Base-by-base conservation (phyloP, 1,140 invertebrate genomes). In the Cylas formicarius region DNA sequence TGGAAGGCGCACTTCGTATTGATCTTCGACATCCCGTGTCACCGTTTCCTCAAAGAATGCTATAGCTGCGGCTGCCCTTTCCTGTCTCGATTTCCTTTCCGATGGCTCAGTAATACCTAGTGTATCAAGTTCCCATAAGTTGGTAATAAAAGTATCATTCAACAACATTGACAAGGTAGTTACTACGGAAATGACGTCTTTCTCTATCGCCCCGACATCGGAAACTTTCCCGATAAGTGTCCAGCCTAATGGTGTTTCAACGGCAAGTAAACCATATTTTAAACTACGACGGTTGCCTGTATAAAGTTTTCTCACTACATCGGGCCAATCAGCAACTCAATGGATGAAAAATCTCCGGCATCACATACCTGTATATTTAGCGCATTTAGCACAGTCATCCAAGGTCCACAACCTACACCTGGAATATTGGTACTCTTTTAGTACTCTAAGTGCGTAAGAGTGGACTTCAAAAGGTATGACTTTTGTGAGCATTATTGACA, bases 211-310 rank as follows among this genome's bases (percentile, higher is more conserved):
- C 17, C 17, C 28, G 7, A 29, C 20, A 34, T 11, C 18, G 11
- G 6, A n/a, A 19, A 37, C 17, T 55, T 56, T 58, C 7, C 55
- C 62, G 2, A 43, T 36, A 5, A 66, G 11, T 6, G 51, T 58
- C 62, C 60, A 67, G 3, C 60, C 62, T 4, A 66, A 39, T 8
- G 34, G 18, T 2, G 61, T 62, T 33, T 67, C 53, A 2, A 60
- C 14, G 11, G 56, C 60, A 14, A 56, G 48, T 5, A 65, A 32
- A 2, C 61, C 59, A 34, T 50, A 54, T 7, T 18, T 4, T 16
- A 65, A 42, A 10, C 54, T 20, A 24, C 40, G 18, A 10, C 27
- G 47, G 3, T 43, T 32, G 20, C 56, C 61, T 0, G 60, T 62
- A 1, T 55, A 20, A 7, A 63, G 29, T 34, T 56, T 60, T 10